Evolutionary conservation across 2,113 vertebrate genomes (phyloP).

Genomic region (Tichodroma muraria): DNA sequence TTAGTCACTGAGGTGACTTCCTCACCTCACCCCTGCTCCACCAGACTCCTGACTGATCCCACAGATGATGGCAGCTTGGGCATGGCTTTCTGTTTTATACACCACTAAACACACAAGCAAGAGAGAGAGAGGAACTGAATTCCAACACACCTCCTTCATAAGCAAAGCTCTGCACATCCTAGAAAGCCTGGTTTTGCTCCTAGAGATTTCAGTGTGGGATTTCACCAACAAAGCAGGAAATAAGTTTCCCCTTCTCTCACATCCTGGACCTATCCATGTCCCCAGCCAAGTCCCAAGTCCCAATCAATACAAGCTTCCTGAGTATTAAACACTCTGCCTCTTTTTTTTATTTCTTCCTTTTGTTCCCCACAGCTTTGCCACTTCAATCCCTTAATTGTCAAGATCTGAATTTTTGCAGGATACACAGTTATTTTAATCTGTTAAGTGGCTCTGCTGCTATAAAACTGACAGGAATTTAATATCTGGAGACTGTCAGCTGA

Average conservation of each 20-base stretch:
- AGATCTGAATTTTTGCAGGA: conserved; percentile 40
- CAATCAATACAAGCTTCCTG: not conserved
- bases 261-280: not conserved
- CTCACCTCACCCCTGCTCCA: not conserved
- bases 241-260: not conserved
- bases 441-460: conserved; percentile 49
- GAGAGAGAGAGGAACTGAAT: not conserved
- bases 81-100: not conserved
- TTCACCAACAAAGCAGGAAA: not conserved
- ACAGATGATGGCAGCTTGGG: not conserved
- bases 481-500: conserved; percentile 36
- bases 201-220: not conserved
- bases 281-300: not conserved
- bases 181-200: not conserved
- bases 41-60: not conserved
- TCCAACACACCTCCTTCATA: not conserved
- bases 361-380: not conserved
- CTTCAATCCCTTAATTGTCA: conserved; percentile 39
- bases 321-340: not conserved
- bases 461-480: conserved; percentile 43
- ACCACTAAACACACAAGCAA: not conserved
- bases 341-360: not conserved
- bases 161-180: not conserved
- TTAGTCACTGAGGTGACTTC: not conserved
- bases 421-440: conserved; percentile 54